Conservation (phyloP, 2,888 invertebrate species). For the Tetranychus truncatus region DNA sequence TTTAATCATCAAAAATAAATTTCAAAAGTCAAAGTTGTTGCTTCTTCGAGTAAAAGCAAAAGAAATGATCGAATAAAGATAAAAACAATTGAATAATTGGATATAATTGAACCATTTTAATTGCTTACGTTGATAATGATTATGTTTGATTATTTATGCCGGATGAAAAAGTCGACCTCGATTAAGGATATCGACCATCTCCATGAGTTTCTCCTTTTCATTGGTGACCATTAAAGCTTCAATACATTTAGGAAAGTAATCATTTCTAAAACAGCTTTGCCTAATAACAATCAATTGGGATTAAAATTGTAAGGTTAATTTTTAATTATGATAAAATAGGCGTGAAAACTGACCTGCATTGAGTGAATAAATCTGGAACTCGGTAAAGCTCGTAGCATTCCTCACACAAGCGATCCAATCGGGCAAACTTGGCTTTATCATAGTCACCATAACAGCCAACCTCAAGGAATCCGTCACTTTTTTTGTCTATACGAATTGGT, state of each 20-base stretch:
- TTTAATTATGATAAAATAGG: neutral
- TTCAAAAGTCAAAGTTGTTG: too few relatives aligned
- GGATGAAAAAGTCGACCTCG: neutral
- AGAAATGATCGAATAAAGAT: too few relatives aligned
- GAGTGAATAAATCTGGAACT: conserved; percentile 24
- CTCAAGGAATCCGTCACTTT: conserved; percentile 20
- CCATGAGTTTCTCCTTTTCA: conserved; percentile 24
- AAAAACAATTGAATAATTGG: too few relatives aligned
- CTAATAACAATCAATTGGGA: neutral
- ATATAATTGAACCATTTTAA: too few relatives aligned
- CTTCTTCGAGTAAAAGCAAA: too few relatives aligned
- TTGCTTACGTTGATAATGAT: too few relatives aligned
- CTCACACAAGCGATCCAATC: conserved; percentile 26
- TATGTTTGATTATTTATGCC: neutral
- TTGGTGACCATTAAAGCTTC: conserved; percentile 24
- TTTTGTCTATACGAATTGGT: conserved; percentile 8
- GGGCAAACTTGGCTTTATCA: conserved; percentile 25
- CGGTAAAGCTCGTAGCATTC: conserved; percentile 26
- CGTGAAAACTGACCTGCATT: conserved; percentile 23
- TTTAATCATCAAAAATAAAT: too few relatives aligned
- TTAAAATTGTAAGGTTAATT: neutral
- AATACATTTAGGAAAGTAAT: conserved; percentile 24
- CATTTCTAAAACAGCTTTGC: conserved; percentile 25
- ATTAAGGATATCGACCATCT: conserved; percentile 22
- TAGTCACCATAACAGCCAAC: conserved; percentile 26